Evolutionary conservation across 30 jellyfish, hydroid and myxozoan genomes (phyloP).

Genomic region (Morbakka virulenta): DNA sequence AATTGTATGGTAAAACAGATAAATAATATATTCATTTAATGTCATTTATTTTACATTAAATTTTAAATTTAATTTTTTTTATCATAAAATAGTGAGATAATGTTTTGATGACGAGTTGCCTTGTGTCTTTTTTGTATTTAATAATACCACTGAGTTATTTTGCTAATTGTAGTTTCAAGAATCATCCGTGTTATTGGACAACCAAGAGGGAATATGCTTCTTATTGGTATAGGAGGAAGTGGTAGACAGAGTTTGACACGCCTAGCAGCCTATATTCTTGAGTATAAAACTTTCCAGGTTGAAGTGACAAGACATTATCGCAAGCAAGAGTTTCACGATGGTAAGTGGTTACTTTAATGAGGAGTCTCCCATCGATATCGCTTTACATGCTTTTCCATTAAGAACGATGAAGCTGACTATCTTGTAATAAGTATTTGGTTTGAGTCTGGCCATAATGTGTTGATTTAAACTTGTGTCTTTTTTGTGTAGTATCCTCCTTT

Average conservation of each 20-base stretch:
- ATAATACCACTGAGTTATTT: too few relatives aligned
- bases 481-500: too few relatives aligned
- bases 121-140: too few relatives aligned
- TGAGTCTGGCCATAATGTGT: too few relatives aligned
- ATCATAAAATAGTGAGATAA: too few relatives aligned
- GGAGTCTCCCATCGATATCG: neutral
- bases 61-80: too few relatives aligned
- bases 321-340: conserved; percentile 89
- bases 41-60: too few relatives aligned
- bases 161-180: conserved; percentile 46
- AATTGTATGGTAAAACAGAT: too few relatives aligned
- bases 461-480: too few relatives aligned
- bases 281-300: conserved; percentile 75
- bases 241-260: conserved; percentile 90
- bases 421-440: too few relatives aligned
- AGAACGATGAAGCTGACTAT: neutral
- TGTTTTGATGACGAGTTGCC: too few relatives aligned
- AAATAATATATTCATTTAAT: too few relatives aligned
- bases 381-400: neutral
- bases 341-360: conserved; percentile 8
- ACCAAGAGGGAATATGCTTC: conserved; percentile 94
- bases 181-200: conserved; percentile 95
- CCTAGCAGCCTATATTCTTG: conserved; percentile 77
- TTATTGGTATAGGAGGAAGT: conserved; percentile 97
- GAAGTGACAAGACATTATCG: conserved; percentile 92